Percentiles rank a stretch among this genome's conserved stretches.
These are phyloP conservation scores for Leptinotarsa haldemani DNA, from an alignment of 2,888 invertebrate genomes.

Conservation along the genomic window DNA sequence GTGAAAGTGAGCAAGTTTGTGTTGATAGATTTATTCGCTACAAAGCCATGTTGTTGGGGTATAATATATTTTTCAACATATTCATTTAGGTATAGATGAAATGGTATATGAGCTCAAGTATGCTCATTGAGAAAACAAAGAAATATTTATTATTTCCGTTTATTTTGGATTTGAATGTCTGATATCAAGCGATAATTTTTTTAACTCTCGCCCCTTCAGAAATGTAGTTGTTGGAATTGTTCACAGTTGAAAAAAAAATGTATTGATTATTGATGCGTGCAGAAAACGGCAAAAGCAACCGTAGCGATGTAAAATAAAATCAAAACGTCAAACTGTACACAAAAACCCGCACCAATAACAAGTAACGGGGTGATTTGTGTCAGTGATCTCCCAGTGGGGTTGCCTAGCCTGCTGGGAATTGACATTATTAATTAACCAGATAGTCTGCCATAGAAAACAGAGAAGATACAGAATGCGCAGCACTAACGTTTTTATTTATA, in stretches of 20 bases:
- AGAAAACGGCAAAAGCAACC: not conserved
- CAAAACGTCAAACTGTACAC: slow-evolving; percentile 14
- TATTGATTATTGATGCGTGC: slow-evolving; percentile 3
- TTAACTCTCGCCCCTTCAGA: too few relatives aligned
- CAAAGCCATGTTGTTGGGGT: too few relatives aligned
- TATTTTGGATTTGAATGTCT: too few relatives aligned
- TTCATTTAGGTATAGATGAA: too few relatives aligned
- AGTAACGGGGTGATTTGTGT: slow-evolving; percentile 26
- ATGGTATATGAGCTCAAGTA: too few relatives aligned
- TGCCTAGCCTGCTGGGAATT: slow-evolving; percentile 21
- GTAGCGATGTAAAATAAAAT: slow-evolving; percentile 16
- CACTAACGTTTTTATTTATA: slow-evolving; percentile 10
- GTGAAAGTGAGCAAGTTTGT: too few relatives aligned
- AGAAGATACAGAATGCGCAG: slow-evolving; percentile 9
- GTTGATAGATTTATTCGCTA: too few relatives aligned
- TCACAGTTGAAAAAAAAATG: not conserved
- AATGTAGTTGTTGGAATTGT: too few relatives aligned
- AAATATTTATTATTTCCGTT: too few relatives aligned
- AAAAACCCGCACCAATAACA: slow-evolving; percentile 28
- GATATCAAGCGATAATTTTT: too few relatives aligned
- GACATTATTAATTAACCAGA: slow-evolving; percentile 28
- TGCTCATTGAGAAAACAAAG: too few relatives aligned
- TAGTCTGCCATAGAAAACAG: slow-evolving; percentile 20
- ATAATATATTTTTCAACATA: too few relatives aligned
- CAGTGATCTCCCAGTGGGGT: slow-evolving; percentile 19